Percentiles rank a stretch among this genome's conserved stretches.
Evolutionary conservation across 2,113 vertebrate species (phyloP).

Genomic region (Nesogale talazaci): DNA sequence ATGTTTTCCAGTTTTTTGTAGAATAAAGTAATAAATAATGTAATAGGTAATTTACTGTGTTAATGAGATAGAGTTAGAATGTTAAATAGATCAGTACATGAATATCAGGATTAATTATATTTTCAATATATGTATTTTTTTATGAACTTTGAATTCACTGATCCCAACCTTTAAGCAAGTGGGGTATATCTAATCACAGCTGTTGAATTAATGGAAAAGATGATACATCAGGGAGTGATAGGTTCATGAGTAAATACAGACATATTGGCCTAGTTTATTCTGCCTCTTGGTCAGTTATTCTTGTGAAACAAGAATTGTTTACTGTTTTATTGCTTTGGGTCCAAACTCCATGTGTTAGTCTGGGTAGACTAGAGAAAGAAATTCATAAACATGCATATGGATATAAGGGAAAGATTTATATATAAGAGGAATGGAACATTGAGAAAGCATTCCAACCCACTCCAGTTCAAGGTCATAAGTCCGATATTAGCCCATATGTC

Average conservation of each 20-base stretch:
- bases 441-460: too few relatives aligned
- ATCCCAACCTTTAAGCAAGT: constrained; percentile 25
- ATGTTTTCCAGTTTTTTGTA: not conserved
- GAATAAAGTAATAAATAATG: not conserved
- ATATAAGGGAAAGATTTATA: too few relatives aligned
- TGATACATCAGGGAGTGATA: not conserved
- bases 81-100: not conserved
- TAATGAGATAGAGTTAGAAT: constrained; percentile 11
- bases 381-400: too few relatives aligned
- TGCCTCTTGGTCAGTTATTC: not conserved
- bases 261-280: not conserved
- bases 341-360: too few relatives aligned
- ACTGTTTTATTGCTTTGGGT: not conserved
- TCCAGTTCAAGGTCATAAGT: too few relatives aligned
- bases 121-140: constrained; percentile 20
- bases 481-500: too few relatives aligned
- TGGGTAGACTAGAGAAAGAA: too few relatives aligned
- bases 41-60: not conserved
- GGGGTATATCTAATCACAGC: not conserved
- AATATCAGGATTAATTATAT: not conserved
- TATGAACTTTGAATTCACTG: constrained; percentile 3
- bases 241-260: constrained; percentile 44
- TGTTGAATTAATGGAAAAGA: constrained; percentile 37
- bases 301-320: constrained; percentile 13
- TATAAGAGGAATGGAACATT: too few relatives aligned